A percentile compares a stretch with the other conserved stretches of the same genome.
These are phyloP conservation scores for Indri indri DNA, from an alignment of 2,113 vertebrate genomes.

Conservation along the genomic window DNA sequence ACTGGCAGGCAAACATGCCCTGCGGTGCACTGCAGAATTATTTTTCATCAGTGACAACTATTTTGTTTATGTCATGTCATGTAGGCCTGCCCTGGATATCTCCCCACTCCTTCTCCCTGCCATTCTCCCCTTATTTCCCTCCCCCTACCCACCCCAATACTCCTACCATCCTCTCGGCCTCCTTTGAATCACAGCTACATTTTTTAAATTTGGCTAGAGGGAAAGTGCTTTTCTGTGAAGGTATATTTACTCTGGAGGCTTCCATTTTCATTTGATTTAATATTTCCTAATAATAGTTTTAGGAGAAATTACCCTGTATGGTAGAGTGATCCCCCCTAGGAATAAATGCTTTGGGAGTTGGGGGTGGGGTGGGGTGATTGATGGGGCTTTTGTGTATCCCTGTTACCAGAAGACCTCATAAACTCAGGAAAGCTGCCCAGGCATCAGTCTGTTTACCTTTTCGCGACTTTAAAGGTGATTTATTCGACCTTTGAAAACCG, in stretches of 20 bases:
- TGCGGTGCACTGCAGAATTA: neutral
- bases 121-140: neutral
- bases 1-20: neutral
- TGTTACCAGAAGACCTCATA: constrained; percentile 83
- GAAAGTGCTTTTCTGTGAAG: constrained; percentile 46
- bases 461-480: constrained; percentile 82
- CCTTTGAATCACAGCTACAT: neutral
- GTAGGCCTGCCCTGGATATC: neutral
- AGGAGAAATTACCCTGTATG: constrained; percentile 54
- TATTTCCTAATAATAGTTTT: constrained; percentile 75
- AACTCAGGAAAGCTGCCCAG: constrained; percentile 78
- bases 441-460: constrained; percentile 83
- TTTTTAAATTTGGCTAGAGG: neutral
- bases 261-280: constrained; percentile 69
- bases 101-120: neutral
- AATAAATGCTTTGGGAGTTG: constrained; percentile 56
- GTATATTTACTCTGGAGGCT: neutral
- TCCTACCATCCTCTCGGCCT: neutral
- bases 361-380: constrained; percentile 75
- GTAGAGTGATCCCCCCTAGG: constrained; percentile 38
- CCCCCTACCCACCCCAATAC: neutral
- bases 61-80: constrained; percentile 46
- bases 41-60: constrained; percentile 48
- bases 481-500: constrained; percentile 83
- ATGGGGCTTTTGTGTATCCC: constrained; percentile 76